Conservation (phyloP, 2,888 invertebrate genomes). For the Heteropelma amictum region DNA sequence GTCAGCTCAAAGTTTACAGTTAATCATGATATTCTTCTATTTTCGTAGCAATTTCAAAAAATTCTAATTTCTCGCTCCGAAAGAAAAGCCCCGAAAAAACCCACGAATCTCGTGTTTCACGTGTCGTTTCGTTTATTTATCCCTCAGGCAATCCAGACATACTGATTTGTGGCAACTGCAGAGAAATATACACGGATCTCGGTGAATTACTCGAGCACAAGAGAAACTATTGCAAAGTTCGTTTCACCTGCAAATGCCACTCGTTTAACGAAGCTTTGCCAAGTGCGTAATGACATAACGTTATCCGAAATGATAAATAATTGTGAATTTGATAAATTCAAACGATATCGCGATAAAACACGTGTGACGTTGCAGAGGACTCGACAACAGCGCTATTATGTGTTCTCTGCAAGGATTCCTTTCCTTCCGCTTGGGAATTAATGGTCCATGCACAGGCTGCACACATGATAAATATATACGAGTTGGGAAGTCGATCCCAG, state of each 20-base stretch:
- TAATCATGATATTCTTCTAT: slow-evolving; percentile 74
- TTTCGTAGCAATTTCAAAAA: no score
- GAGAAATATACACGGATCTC: slow-evolving; percentile 85
- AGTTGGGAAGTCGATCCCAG: slow-evolving; percentile 78
- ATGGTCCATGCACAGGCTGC: slow-evolving; percentile 85
- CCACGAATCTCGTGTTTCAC: not conserved
- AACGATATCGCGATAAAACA: not conserved
- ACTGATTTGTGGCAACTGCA: slow-evolving; percentile 87
- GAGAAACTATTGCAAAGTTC: slow-evolving; percentile 85
- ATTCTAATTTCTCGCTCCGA: no score
- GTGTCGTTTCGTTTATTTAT: slow-evolving; percentile 57
- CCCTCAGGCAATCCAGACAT: slow-evolving; percentile 85
- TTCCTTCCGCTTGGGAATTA: slow-evolving; percentile 84
- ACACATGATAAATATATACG: slow-evolving; percentile 85
- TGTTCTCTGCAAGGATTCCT: slow-evolving; percentile 84
- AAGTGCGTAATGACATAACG: slow-evolving; percentile 74
- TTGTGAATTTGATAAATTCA: no score
- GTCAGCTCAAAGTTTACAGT: slow-evolving; percentile 84
- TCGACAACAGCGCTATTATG: slow-evolving; percentile 81
- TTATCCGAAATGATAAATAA: no score
- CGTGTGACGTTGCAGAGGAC: slow-evolving; percentile 57
- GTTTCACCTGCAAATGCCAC: slow-evolving; percentile 85
- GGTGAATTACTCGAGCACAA: slow-evolving; percentile 86
- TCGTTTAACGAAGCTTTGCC: slow-evolving; percentile 79
- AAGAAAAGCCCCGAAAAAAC: not conserved